Conservation (phyloP, 37 sponge, comb jelly and placozoan genomes). For the Diacarnus erythraeanus region DNA sequence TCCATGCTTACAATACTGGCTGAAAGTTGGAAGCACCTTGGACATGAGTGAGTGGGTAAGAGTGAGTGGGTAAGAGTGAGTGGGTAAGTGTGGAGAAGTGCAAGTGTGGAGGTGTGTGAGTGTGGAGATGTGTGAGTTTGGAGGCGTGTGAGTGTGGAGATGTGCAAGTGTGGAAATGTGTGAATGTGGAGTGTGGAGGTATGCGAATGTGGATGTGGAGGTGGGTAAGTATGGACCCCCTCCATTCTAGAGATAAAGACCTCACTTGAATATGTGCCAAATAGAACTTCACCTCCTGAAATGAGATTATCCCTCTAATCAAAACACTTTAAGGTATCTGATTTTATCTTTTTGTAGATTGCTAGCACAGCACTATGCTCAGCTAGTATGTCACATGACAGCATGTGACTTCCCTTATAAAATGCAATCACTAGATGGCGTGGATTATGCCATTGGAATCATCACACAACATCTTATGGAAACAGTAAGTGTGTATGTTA, state of each 20-base stretch:
- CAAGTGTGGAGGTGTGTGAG: not conserved
- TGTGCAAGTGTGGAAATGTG: not conserved
- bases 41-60: constrained; percentile 18
- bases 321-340: too few species aligned
- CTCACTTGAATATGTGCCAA: too few species aligned
- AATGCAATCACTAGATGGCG: not conserved
- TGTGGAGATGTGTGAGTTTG: not conserved
- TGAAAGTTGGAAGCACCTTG: constrained; percentile 19
- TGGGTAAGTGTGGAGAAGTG: too few species aligned
- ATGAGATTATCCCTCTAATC: too few species aligned
- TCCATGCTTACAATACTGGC: constrained; percentile 16
- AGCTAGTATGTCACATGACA: constrained; percentile 50
- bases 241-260: too few species aligned
- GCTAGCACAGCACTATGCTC: constrained; percentile 25
- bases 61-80: not conserved
- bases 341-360: constrained; percentile 20
- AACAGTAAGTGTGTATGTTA: not conserved
- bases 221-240: not conserved
- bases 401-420: constrained; percentile 13
- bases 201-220: not conserved
- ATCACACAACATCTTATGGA: constrained; percentile 18
- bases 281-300: too few species aligned
- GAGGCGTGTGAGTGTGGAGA: not conserved
- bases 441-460: constrained; percentile 2
- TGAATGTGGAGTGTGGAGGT: not conserved